Evolutionary conservation across 2,888 invertebrate species (phyloP), one percentile per base, ranked within the genome.

Genomic region (Morinoia aosen): DNA sequence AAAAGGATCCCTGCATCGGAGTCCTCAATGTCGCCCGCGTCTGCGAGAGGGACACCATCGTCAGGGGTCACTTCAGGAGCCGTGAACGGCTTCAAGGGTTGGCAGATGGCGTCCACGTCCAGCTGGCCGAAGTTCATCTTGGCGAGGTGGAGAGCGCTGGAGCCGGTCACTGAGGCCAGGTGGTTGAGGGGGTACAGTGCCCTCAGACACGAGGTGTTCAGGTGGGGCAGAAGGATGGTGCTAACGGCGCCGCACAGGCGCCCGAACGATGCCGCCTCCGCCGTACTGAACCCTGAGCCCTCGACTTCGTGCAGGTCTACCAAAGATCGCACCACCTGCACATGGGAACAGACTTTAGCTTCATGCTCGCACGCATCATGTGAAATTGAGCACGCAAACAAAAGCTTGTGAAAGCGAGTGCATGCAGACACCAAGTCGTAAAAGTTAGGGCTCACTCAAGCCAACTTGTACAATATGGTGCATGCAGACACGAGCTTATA

Each of bases 71-170:
- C 91, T 10, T 91, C 90, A 39, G 90, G 57, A 93, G 25, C 5
- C 57, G 96, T 40, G 57, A 96, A 95, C 76, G 95, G 95, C 61
- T 95, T 95, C 12, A 96, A 88, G n/a, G 96, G 96, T 33, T 95
- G 95, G 40, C 96, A 95, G 25, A 96, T 39, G 33, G 95, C 76
- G 12, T 94, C 96, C 39, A 88, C 61, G 91, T 95, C 95, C 58
- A 96, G 88, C 90, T 96, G 96, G 16, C 96, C 96, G 94, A 95
- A 95, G 76, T 96, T 96, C 96, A 96, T 95, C 95, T 95, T 96
- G 93, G 96, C 96, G 25, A 96, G 96, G 57, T 96, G 95, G n/a
- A 93, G 94, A 10, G 96, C 96, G 58, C 96, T 64, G 56, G 96
- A 94, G 56, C 96, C 96, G 33, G 96, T 95, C 58, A 96, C 96